Base-by-base conservation (phyloP, 2,888 invertebrate genomes). In the Troides helena region DNA sequence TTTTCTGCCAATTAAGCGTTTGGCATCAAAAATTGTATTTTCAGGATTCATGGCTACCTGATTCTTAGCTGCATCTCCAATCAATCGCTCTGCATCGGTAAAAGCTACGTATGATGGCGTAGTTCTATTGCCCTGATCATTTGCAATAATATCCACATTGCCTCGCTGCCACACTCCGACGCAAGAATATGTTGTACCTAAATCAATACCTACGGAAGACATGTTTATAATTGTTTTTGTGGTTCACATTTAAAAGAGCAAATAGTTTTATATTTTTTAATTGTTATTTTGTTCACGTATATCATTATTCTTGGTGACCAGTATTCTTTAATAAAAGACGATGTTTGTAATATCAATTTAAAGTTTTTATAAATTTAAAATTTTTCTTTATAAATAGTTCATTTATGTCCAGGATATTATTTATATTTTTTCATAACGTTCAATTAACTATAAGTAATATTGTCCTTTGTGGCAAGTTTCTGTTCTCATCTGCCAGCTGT, bases 11-110 rank as follows among this genome's bases (percentile, higher is more conserved):
- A 97, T 97, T 69, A 98, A 87, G 62, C 97, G 94, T 82, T 97
- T 97, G 18, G 96, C 96, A 81, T 97, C 95, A 79, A 97, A 97
- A 10, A 96, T 95, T 1, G 96, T 96, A 85, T 96, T 96, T 73
- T 82, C 91, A 2, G 96, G 96, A 81, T 96, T 96, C 91, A 95
- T 89, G 53, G 95, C 95, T 57, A 95, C 95, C 83, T 95, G 94
- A 82, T 95, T 95, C 81, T 95, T 95, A 10, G 95, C 95, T 6
- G 95, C 95, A 77, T 95, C 95, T 61, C 95, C 95, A 71, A 95
- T 94, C 2, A 95, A 92, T 17, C 95, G 90, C 71, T 89, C 89
- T 4, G 81, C 85, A 77, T 95, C 95, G 0, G 91, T 95, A 81
- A 96, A 96, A 1, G 96, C 96, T 57, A 96, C 96, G 81, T 95